Evolutionary conservation across 2,888 invertebrate genomes (phyloP).

Genomic region (Cataglyphis rosenhaueri): DNA sequence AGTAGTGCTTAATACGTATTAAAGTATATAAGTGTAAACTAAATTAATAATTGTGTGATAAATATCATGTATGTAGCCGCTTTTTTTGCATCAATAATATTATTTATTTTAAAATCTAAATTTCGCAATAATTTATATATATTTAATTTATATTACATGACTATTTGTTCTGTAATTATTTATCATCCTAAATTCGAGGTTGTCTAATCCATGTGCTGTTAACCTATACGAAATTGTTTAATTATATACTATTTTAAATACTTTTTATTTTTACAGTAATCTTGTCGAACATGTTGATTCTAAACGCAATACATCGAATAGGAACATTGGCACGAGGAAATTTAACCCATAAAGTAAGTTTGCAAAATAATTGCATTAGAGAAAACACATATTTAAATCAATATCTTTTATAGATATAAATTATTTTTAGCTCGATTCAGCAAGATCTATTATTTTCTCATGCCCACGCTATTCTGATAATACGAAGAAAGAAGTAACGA

Average conservation of each 20-base stretch:
- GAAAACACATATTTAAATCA: not conserved
- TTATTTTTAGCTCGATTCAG: conserved; percentile 66
- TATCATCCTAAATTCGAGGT: not conserved
- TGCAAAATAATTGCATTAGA: not conserved
- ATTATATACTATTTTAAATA: not conserved
- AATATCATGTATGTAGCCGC: not conserved
- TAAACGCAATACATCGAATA: conserved; percentile 65
- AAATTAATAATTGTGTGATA: too few species aligned
- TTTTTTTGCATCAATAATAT: not conserved
- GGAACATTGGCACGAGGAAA: conserved; percentile 48
- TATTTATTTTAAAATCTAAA: not conserved
- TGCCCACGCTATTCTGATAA: not conserved
- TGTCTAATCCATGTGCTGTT: not conserved
- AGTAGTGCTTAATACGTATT: too few species aligned
- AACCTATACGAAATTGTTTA: not conserved
- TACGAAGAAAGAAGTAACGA: conserved; percentile 40
- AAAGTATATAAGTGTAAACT: too few species aligned
- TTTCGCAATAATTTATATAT: not conserved
- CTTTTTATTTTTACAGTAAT: not conserved
- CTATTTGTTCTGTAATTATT: not conserved
- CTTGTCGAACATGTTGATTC: conserved; percentile 68
- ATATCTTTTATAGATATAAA: conserved; percentile 24
- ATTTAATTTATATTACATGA: not conserved
- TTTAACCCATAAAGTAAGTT: conserved; percentile 72
- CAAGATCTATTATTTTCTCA: conserved; percentile 67